Conservation (phyloP, 2,888 invertebrate species). For the Xestia rhomboidea region DNA sequence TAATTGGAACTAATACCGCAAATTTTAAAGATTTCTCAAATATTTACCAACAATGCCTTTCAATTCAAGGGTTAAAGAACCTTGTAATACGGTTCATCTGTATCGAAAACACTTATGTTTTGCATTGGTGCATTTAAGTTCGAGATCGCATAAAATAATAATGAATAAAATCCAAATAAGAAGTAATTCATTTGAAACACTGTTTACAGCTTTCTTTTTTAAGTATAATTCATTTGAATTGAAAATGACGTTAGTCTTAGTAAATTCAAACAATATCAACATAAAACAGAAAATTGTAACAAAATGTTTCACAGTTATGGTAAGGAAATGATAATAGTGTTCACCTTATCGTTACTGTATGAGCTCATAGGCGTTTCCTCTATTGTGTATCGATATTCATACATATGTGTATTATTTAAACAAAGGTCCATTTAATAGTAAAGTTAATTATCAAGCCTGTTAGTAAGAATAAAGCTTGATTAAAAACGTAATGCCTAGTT, state of each 20-base stretch:
- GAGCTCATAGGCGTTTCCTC: slow-evolving; percentile 41
- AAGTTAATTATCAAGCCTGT: not conserved
- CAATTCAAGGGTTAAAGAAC: not conserved
- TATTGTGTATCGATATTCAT: slow-evolving; percentile 16
- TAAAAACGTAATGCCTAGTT: slow-evolving; percentile 12
- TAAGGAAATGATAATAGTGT: slow-evolving; percentile 48
- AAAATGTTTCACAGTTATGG: slow-evolving; percentile 14
- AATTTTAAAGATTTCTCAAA: not conserved
- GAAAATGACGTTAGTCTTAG: not conserved
- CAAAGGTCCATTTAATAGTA: not conserved
- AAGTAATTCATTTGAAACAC: not conserved
- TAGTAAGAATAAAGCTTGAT: not conserved
- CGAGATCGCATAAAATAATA: not conserved
- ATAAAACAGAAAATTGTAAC: slow-evolving; percentile 1
- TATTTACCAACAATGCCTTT: not conserved
- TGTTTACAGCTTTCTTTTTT: too few relatives aligned
- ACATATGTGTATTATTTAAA: slow-evolving; percentile 9
- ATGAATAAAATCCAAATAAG: not conserved
- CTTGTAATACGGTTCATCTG: not conserved
- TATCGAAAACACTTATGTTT: not conserved
- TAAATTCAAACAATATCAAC: not conserved
- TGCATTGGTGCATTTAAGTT: not conserved
- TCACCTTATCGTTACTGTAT: slow-evolving; percentile 32
- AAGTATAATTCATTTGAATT: not conserved
- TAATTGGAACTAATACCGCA: not conserved